Evolutionary conservation across 2,888 invertebrate species (phyloP).

Genomic region (Cordilura impudica): DNA sequence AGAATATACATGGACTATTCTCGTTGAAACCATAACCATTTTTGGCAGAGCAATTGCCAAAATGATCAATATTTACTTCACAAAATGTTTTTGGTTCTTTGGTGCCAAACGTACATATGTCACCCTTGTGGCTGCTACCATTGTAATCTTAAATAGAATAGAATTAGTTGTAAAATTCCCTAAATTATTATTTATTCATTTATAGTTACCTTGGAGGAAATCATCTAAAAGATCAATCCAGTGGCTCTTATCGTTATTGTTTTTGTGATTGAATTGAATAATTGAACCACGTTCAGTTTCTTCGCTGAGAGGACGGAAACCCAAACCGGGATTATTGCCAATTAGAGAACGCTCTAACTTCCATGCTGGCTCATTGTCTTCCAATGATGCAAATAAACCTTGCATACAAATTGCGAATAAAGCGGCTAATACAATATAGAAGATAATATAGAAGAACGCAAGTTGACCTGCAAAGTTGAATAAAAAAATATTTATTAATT

Average conservation of each 20-base stretch:
- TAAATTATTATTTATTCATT: not conserved
- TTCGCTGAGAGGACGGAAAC: conserved; percentile 82
- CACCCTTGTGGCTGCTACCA: conserved; percentile 73
- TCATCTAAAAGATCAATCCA: conserved; percentile 80
- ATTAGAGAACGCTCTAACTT: conserved; percentile 87
- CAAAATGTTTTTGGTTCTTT: too few relatives aligned
- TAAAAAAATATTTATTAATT: conserved; percentile 5
- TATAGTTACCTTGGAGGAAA: conserved; percentile 80
- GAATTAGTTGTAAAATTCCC: not conserved
- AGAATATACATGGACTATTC: conserved; percentile 89
- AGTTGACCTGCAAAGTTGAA: conserved; percentile 85
- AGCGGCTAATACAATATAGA: conserved; percentile 90
- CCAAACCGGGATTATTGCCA: conserved; percentile 82
- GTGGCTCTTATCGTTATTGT: conserved; percentile 78
- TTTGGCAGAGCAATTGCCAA: conserved; percentile 79
- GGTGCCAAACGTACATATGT: conserved; percentile 79
- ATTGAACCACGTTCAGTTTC: conserved; percentile 81
- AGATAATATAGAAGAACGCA: conserved; percentile 89
- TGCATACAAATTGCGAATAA: conserved; percentile 93
- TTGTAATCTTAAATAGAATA: conserved; percentile 77
- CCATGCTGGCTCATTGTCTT: conserved; percentile 86
- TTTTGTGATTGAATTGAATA: conserved; percentile 81
- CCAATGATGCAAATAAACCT: conserved; percentile 86
- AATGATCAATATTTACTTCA: conserved; percentile 76
- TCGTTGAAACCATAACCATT: conserved; percentile 84